A percentile compares a stretch with the other conserved stretches of the same genome.
These are phyloP conservation scores for Neoitamus cyanurus DNA, from an alignment of 2,888 invertebrate genomes.

Conservation along the genomic window DNA sequence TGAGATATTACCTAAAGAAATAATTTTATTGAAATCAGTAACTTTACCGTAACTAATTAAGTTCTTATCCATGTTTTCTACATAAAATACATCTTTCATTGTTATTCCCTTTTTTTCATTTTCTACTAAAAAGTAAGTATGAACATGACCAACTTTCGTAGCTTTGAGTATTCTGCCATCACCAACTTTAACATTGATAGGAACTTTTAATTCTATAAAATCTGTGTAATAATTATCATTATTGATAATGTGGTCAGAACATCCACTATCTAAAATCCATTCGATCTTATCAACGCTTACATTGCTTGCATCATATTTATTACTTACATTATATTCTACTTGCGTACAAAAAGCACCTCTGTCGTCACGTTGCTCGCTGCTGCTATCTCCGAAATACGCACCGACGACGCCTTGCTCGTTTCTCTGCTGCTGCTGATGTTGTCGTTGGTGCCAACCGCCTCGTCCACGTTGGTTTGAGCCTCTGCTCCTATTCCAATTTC, in stretches of 20 bases:
- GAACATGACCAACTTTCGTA: slow-evolving; percentile 34
- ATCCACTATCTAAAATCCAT: slow-evolving; percentile 49
- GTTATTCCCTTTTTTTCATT: neutral
- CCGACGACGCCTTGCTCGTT: too few species aligned
- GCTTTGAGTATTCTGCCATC: slow-evolving; percentile 40
- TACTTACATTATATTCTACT: neutral
- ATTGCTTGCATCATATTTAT: slow-evolving; percentile 14
- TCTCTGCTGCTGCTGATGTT: too few species aligned
- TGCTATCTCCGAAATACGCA: neutral
- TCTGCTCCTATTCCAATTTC: too few species aligned
- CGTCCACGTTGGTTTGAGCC: too few species aligned
- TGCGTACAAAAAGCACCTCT: too few species aligned
- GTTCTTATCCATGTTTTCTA: neutral
- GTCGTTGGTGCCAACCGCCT: too few species aligned
- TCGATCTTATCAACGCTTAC: too few species aligned
- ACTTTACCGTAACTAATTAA: neutral
- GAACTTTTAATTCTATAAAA: slow-evolving; percentile 17
- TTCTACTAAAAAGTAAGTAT: neutral
- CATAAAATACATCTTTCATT: neutral
- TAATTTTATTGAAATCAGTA: neutral
- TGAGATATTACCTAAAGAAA: neutral
- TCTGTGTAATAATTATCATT: slow-evolving; percentile 34
- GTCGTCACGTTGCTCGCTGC: too few species aligned
- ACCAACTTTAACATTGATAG: slow-evolving; percentile 42
- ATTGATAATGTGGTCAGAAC: slow-evolving; percentile 48